These are phyloP conservation scores for Myathropa florea DNA, from an alignment of 2,888 invertebrate species.

Conservation along the genomic window DNA sequence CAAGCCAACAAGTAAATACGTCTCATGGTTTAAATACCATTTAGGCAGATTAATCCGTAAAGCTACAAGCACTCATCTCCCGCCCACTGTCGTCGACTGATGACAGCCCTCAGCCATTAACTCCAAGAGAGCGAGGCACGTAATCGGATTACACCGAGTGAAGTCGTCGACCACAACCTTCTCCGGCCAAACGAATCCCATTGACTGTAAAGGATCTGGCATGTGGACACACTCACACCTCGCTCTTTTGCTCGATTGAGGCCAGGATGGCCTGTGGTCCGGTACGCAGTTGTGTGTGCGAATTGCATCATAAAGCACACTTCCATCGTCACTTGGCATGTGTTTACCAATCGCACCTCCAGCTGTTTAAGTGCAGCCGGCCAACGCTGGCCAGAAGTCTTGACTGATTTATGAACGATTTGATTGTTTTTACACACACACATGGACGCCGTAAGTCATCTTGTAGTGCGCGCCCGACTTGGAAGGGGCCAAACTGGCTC, in stretches of 20 bases:
- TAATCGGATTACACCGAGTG: neutral
- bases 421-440: neutral
- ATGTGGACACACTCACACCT: neutral
- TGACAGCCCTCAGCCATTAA: neutral
- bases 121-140: neutral
- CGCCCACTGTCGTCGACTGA: neutral
- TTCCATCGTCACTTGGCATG: neutral
- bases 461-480: neutral
- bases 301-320: neutral
- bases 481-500: neutral
- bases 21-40: slow-evolving; percentile 15
- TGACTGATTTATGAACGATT: slow-evolving; percentile 28
- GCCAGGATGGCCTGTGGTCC: neutral
- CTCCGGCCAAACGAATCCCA: neutral
- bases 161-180: neutral
- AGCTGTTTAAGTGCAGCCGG: neutral
- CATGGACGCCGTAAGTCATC: neutral
- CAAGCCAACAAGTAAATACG: neutral
- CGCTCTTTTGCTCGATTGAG: neutral
- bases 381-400: neutral
- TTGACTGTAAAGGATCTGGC: neutral
- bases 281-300: neutral
- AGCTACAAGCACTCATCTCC: neutral
- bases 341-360: neutral
- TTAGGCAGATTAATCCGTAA: slow-evolving; percentile 13